Evolutionary conservation across 2,113 vertebrate genomes (phyloP), one percentile per base, ranked within the genome.

Genomic region (Macroglossus sobrinus): DNA sequence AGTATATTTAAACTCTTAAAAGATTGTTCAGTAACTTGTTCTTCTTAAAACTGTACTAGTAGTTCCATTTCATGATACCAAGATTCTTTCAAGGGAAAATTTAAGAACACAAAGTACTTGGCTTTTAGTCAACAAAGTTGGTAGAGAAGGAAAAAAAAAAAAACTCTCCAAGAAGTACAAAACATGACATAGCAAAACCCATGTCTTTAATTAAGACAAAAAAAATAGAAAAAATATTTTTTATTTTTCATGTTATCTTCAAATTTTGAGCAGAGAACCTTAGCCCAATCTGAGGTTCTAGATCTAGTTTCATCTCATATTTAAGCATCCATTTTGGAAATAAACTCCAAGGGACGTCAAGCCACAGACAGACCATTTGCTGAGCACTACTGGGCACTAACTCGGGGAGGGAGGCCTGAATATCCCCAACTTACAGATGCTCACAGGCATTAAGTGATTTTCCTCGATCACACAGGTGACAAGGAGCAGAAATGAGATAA

Each of bases 61-160:
- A 79, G 74, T 74, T 80, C 12, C 7, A 64, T 64, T 81, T 71
- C 74, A 57, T 35, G 38, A 76, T 18, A 74, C 30, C 63, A 53
- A 78, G 28, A 78, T 43, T 93, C 75, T 94, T 30, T 76, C 45
- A 82, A 76, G 61, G 38, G 68, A 80, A 85, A 81, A 72, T 40
- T 92, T 57, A 71, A 80, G 45, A 94, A 89, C 47, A 72, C 45
- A 81, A 33, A 80, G 72, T 92, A 35, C 43, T 89, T 94, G 61
- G 61, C 45, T 85, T 92, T 92, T 79, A 59, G 24, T 89, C 47
- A 72, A 90, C 22, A 71, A 26, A 81, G 30, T 76, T 81, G 47
- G n/a, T 30, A 69, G 40, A 45, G 16, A 26, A 3, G 22, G 2
- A 2, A 63, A 61, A 18, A 61, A 18, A 61, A 57, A 45, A 14